phyloP scores from a whole-genome alignment of 2,113 vertebrate species.

The Mola mola region DNA sequence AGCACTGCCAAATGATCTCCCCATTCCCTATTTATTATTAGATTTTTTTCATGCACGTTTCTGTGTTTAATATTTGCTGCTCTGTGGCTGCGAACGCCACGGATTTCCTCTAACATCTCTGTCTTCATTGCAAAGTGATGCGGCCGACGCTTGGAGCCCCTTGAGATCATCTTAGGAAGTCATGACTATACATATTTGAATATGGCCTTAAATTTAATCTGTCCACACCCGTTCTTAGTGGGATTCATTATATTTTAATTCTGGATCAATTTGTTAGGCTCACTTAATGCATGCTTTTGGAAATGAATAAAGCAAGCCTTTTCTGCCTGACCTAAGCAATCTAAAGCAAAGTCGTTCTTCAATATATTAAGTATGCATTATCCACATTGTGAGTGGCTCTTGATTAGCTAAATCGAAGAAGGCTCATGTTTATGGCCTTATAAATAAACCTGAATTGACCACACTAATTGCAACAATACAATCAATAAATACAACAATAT shows the following conservation, averaged over 20 bases:
- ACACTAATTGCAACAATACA: constrained; percentile 39
- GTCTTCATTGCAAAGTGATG: constrained; percentile 32
- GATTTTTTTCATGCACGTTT: not conserved
- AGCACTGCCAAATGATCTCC: not conserved
- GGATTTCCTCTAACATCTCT: constrained; percentile 1
- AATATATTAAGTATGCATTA: not conserved
- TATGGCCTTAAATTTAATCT: not conserved
- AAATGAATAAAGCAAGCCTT: not conserved
- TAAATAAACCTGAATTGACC: constrained; percentile 32
- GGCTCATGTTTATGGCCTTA: constrained; percentile 2
- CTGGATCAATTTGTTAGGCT: not conserved
- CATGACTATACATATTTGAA: constrained; percentile 27
- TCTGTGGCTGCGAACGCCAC: constrained; percentile 9
- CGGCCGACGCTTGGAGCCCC: not conserved
- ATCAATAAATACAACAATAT: constrained; percentile 36
- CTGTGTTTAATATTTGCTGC: constrained; percentile 20
- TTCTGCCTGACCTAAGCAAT: not conserved
- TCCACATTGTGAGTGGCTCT: not conserved
- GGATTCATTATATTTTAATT: constrained; percentile 1
- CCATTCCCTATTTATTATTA: not conserved
- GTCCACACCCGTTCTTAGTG: constrained; percentile 7
- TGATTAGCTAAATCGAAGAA: not conserved
- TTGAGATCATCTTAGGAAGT: constrained; percentile 11
- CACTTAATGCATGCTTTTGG: constrained; percentile 1
- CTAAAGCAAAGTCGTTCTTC: not conserved